Evolutionary conservation across 2,797 vertebrate genomes (phyloP).

Genomic region (Morelia viridis): DNA sequence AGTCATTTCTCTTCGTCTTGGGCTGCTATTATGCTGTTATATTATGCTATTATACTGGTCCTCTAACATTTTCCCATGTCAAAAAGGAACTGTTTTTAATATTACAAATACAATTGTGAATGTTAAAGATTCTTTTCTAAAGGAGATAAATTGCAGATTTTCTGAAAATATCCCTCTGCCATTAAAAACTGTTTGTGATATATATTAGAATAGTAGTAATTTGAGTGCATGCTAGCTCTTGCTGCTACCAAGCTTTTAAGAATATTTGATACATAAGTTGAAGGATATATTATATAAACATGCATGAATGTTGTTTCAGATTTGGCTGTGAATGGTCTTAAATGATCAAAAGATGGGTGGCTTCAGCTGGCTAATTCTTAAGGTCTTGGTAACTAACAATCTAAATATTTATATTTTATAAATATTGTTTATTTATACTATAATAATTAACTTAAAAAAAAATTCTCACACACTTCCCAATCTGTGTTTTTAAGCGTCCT

Average conservation of each 20-base stretch:
- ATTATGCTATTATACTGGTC: no score
- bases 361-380: constrained; percentile 22
- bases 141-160: background rate
- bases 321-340: constrained; percentile 40
- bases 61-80: background rate
- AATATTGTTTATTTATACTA: constrained; percentile 66
- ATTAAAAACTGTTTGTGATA: background rate
- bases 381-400: constrained; percentile 50
- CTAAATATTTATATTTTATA: constrained; percentile 64
- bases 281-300: constrained; percentile 51
- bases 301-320: constrained; percentile 15
- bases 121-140: background rate
- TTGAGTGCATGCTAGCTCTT: constrained; percentile 6
- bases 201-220: background rate
- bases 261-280: constrained; percentile 10
- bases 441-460: constrained; percentile 59
- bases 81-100: background rate
- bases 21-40: background rate
- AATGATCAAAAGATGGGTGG: constrained; percentile 44
- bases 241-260: constrained; percentile 9
- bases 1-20: background rate
- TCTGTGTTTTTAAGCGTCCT: constrained; percentile 29
- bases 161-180: background rate
- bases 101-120: background rate
- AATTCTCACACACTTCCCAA: constrained; percentile 36